A percentile compares a stretch with the other conserved stretches of the same genome.
These are phyloP conservation scores for Phaonia tiefii DNA, from an alignment of 2,888 invertebrate species.

Conservation along the genomic window DNA sequence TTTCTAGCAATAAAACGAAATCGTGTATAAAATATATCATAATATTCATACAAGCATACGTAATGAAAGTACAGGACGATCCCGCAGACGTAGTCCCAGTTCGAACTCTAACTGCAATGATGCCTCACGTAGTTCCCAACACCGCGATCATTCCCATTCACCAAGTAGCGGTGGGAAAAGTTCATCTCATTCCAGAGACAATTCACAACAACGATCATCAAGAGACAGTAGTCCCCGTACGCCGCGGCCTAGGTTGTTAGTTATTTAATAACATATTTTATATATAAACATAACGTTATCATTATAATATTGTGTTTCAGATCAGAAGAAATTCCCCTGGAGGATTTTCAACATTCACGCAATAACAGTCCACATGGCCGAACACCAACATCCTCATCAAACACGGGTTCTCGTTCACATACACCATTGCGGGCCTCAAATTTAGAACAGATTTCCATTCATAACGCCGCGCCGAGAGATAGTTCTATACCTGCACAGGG, in stretches of 20 bases:
- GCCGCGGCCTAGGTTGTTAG: constrained; percentile 84
- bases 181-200: constrained; percentile 76
- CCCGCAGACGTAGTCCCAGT: constrained; percentile 81
- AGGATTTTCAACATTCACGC: constrained; percentile 86
- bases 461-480: constrained; percentile 72
- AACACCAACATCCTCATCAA: constrained; percentile 66
- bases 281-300: background rate
- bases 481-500: constrained; percentile 70
- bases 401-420: constrained; percentile 80
- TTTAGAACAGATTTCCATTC: constrained; percentile 73
- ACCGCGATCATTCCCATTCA: constrained; percentile 79
- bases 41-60: constrained; percentile 71
- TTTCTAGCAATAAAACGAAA: background rate
- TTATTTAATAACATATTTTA: background rate
- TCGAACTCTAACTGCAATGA: constrained; percentile 79
- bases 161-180: constrained; percentile 81
- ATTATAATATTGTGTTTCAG: constrained; percentile 68
- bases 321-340: constrained; percentile 90
- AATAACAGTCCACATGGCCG: constrained; percentile 80
- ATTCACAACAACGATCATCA: constrained; percentile 75
- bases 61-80: constrained; percentile 74
- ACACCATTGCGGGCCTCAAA: constrained; percentile 77
- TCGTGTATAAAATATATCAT: background rate
- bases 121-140: constrained; percentile 62
- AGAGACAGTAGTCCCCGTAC: constrained; percentile 87